These are phyloP conservation scores for Acanthopagrus latus DNA, from an alignment of 2,797 vertebrate genomes.

Conservation along the genomic window DNA sequence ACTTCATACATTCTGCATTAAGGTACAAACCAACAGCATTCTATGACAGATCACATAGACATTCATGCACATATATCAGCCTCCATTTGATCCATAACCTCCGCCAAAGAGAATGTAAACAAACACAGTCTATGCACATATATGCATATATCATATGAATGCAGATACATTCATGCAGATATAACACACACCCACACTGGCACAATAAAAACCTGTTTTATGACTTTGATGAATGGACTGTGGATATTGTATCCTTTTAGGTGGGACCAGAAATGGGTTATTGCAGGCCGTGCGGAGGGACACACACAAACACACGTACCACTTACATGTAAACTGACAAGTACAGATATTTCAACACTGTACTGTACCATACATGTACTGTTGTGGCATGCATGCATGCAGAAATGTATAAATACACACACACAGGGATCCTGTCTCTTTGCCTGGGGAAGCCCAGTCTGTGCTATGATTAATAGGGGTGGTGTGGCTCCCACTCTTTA, in stretches of 20 bases:
- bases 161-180: constrained; percentile 40
- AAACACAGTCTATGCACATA: constrained; percentile 23
- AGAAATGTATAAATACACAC: constrained; percentile 63
- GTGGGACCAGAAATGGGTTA: constrained; percentile 70
- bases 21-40: neutral
- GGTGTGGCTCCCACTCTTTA: constrained; percentile 63
- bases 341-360: constrained; percentile 61
- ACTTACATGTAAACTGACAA: constrained; percentile 56
- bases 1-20: neutral
- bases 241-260: constrained; percentile 73
- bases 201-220: constrained; percentile 64
- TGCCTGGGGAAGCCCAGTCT: constrained; percentile 80
- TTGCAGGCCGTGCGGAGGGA: constrained; percentile 55
- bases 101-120: constrained; percentile 36
- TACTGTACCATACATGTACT: constrained; percentile 31
- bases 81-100: constrained; percentile 13
- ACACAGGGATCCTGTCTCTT: constrained; percentile 60
- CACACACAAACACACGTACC: constrained; percentile 9
- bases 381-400: constrained; percentile 33
- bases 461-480: constrained; percentile 86
- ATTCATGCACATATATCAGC: constrained; percentile 10
- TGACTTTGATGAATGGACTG: constrained; percentile 88
- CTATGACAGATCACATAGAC: constrained; percentile 25
- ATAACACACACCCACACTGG: constrained; percentile 50
- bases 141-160: constrained; percentile 34